Conservation (phyloP, 2,113 vertebrate genomes). For the Ardeotis arabs region DNA sequence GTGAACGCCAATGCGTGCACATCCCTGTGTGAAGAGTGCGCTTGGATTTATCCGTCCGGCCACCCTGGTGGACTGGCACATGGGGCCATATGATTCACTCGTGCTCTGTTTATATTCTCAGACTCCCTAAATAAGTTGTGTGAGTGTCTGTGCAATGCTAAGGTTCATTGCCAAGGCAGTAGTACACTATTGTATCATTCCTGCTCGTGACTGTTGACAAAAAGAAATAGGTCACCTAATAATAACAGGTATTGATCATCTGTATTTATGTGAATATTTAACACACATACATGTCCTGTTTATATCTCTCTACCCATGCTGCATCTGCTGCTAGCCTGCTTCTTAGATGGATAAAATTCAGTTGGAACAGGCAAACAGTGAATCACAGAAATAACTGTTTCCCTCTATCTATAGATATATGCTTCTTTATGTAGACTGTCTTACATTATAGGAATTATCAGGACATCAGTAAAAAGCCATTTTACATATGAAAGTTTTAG, state of each 20-base stretch:
- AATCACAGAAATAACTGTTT: too few species aligned
- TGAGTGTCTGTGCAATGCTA: background rate
- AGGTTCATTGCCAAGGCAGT: background rate
- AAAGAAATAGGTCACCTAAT: background rate
- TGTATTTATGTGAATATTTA: background rate
- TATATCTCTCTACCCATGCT: background rate
- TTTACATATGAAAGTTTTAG: background rate
- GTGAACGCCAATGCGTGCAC: rapidly evolving
- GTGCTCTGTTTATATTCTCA: background rate
- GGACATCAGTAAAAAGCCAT: background rate
- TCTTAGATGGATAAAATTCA: background rate
- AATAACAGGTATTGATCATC: background rate
- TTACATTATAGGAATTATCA: background rate
- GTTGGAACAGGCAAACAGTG: background rate
- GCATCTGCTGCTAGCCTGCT: background rate
- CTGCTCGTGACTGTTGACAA: background rate
- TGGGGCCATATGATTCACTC: background rate
- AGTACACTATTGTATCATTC: background rate
- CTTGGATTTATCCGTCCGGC: background rate
- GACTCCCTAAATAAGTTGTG: background rate
- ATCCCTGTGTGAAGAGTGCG: background rate
- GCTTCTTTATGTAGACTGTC: background rate
- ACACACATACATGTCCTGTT: background rate
- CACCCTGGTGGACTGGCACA: background rate
- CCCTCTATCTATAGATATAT: too few species aligned